A percentile compares a stretch with the other conserved stretches of the same genome.
Conservation (phyloP, 2,113 vertebrate species). For the Menura novaehollandiae region DNA sequence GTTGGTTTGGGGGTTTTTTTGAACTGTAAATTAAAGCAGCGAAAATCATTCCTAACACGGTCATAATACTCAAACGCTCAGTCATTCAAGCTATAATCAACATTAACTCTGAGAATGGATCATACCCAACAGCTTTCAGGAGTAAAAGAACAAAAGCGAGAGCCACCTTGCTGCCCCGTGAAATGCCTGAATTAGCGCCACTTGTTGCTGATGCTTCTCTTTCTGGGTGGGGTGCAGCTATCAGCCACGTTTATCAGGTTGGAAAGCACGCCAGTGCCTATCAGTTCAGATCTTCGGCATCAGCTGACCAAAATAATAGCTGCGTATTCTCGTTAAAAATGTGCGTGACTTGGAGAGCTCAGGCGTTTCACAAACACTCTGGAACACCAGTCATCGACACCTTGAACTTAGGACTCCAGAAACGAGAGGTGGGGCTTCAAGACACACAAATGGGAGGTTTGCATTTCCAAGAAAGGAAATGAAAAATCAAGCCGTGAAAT, state of each 20-base stretch:
- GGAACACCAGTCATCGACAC: background rate
- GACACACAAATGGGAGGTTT: background rate
- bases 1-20: background rate
- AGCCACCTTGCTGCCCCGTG: background rate
- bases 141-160: background rate
- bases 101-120: background rate
- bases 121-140: background rate
- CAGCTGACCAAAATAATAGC: slow-evolving; percentile 7
- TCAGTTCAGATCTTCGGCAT: background rate
- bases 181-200: background rate
- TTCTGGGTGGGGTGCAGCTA: background rate
- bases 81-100: background rate
- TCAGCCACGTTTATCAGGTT: background rate
- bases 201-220: background rate
- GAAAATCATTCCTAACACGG: background rate
- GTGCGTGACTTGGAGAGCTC: background rate
- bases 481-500: background rate
- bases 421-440: background rate
- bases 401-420: background rate
- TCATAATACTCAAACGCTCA: background rate
- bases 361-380: background rate
- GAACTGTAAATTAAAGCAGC: background rate
- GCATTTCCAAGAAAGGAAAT: background rate
- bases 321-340: background rate
- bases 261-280: background rate